A percentile compares a stretch with the other conserved stretches of the same genome.
These are phyloP conservation scores for Spialia ferax DNA, from an alignment of 2,888 invertebrate species.

Conservation along the genomic window DNA sequence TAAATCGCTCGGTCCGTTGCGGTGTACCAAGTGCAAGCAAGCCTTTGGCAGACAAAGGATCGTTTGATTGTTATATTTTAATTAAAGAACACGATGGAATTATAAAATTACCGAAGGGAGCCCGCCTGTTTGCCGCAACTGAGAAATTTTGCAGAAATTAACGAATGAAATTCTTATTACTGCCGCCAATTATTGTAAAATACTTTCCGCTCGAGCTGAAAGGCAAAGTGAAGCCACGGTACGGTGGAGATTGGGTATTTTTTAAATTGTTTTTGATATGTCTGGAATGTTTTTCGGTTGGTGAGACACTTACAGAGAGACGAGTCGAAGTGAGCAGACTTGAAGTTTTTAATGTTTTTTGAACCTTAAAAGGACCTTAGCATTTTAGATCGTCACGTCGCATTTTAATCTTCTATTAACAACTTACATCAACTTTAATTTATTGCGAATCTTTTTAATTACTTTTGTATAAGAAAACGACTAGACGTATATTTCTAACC, in stretches of 20 bases:
- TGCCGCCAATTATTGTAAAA: constrained; percentile 47
- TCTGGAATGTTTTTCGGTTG: neutral
- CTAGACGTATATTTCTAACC: too few relatives aligned
- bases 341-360: too few relatives aligned
- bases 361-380: too few relatives aligned
- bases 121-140: constrained; percentile 51
- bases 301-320: too few relatives aligned
- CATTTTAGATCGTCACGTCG: too few relatives aligned
- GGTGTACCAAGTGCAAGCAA: neutral
- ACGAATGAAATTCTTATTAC: constrained; percentile 56
- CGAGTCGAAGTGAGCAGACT: too few relatives aligned
- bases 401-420: too few relatives aligned
- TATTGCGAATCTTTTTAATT: too few relatives aligned
- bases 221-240: neutral
- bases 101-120: constrained; percentile 56
- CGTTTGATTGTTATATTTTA: constrained; percentile 65
- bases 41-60: constrained; percentile 50
- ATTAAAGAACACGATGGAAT: constrained; percentile 60
- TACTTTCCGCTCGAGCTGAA: constrained; percentile 17
- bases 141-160: constrained; percentile 52
- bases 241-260: constrained; percentile 11
- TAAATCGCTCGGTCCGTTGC: neutral
- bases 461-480: too few relatives aligned
- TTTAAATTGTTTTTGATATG: neutral
- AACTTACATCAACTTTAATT: too few relatives aligned